Evolutionary conservation across 2,888 invertebrate species (phyloP).

Genomic region (Colletes collaris): DNA sequence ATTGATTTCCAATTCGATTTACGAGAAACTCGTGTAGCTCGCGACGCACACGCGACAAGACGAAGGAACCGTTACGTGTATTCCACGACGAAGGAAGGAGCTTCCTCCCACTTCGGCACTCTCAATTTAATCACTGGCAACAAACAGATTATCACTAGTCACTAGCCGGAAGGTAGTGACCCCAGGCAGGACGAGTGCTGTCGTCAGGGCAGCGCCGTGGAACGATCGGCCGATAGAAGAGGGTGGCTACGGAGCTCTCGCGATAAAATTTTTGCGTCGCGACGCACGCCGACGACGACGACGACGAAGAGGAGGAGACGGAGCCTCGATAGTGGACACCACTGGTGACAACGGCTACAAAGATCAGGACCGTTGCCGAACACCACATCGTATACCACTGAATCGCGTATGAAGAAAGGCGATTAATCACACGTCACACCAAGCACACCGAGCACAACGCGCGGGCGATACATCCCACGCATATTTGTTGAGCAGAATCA

Average conservation of each 20-base stretch:
- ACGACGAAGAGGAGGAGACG: slow-evolving; percentile 37
- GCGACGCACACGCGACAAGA: slow-evolving; percentile 49
- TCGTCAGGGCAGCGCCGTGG: slow-evolving; percentile 70
- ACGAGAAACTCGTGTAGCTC: slow-evolving; percentile 34
- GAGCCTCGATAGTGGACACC: slow-evolving; percentile 67
- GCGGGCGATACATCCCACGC: slow-evolving; percentile 67
- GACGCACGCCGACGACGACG: slow-evolving; percentile 61
- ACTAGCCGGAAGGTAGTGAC: slow-evolving; percentile 71
- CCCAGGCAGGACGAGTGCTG: slow-evolving; percentile 68
- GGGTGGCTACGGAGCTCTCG: slow-evolving; percentile 67
- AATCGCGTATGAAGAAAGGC: slow-evolving; percentile 61
- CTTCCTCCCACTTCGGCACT: slow-evolving; percentile 59
- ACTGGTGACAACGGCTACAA: slow-evolving; percentile 70
- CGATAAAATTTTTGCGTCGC: slow-evolving; percentile 72
- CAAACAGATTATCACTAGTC: slow-evolving; percentile 71
- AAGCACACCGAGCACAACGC: slow-evolving; percentile 72
- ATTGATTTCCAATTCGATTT: slow-evolving; percentile 36
- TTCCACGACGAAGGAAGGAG: slow-evolving; percentile 50
- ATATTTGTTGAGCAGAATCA: slow-evolving; percentile 52
- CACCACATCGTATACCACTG: slow-evolving; percentile 80
- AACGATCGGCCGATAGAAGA: slow-evolving; percentile 63
- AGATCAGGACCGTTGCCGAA: slow-evolving; percentile 71
- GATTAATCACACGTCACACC: slow-evolving; percentile 75
- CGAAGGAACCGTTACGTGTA: slow-evolving; percentile 61
- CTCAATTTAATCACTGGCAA: slow-evolving; percentile 63